Evolutionary conservation across 23 tunicate species (phyloP), one percentile per base, ranked within the genome.

Genomic region (Trididemnum nubilum): DNA sequence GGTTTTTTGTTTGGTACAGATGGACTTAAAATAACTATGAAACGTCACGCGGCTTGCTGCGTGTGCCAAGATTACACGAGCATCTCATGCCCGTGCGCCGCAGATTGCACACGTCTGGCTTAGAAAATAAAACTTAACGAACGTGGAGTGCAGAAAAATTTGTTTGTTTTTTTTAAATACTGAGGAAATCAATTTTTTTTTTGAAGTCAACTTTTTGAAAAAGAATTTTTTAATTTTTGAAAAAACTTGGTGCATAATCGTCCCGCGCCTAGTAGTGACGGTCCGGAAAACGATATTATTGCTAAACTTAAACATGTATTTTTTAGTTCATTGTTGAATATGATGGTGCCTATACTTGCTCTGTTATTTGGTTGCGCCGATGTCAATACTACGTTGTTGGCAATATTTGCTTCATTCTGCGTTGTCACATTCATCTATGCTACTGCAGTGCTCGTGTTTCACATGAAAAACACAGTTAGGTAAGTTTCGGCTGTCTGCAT

Each of bases 331-430:
- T 65, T 88, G 28, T 66, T 84, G 44, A 87, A 89, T 37, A 88
- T 85, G 92, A 89, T 79, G 30, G 30, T 87, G 74, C 98, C 92
- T 24, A 50, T 82, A 77, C 38, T 91, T 69, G 97, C 97, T 1
- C 85, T 85, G 97, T 38, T 85, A 31, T 67, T 91, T 65, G 97
- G 97, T 33, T 34, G 52, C 60, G 79, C 97, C 21, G 89, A 85
- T 61, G 80, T 80, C 59, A 90, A 91, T 34, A 81, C 84, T 32
- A 71, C 85, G 12, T 31, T 81, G 26, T 78, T 91, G 87, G 87
- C 90, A 1, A 52, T 91, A 18, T 82, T 85, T 38, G 65, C 84
- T 0, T 91, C 97, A 0, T 79, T 91, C 34, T 91, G 97, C 69
- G 57, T 91, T 2, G 72, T 91, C 26, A 63, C 87, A 15, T 85